Base-by-base conservation (phyloP, 2,797 vertebrate genomes). In the Hafferia zeledoni region DNA sequence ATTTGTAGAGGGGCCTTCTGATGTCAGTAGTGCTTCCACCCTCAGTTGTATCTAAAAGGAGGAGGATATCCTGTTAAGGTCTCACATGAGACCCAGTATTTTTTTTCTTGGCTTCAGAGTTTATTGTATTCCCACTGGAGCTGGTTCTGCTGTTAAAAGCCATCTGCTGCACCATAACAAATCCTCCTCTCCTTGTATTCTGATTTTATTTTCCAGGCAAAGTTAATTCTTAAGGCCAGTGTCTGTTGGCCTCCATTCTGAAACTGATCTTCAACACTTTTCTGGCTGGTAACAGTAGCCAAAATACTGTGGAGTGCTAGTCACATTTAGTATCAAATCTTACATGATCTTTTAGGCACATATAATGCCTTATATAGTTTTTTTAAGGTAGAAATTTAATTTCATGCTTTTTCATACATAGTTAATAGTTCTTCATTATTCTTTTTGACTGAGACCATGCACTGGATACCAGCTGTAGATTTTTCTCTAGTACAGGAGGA, bases 141-240 rank as follows among this genome's bases (percentile, higher is more conserved):
- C 43, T 69, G 35, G 23, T 84, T 87, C 49, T 94, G 67, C 53
- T 76, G 27, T 90, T 70, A 61, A 14, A 78, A 63, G 33, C 55
- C 72, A 78, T 95, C 84, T 94, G 72, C 85, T 93, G 18, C 3
- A 2, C 31, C 75, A 47, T 44, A 72, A 64, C 22, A 85, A 92
- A 78, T 25, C 28, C 19, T 79, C 28, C 17, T 72, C 25, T 85
- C n/a, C 44, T 35, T 59, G 5, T 69, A 59, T 63, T 57, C 43
- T 71, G 39, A 69, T 91, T 86, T 93, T 61, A 79, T 78, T 93
- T 95, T 67, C 86, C 46, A 83, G 35, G 31, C 22, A 44, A 92
- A 87, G 87, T 44, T 50, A 83, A 59, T 59, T 85, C 30, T 39
- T 87, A 37, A n/a, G 53, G 50, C 33, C 60, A 35, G 13, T 70